A percentile compares a stretch with the other conserved stretches of the same genome.
Evolutionary conservation across 1,140 invertebrate genomes (phyloP).

Genomic region (Chrysoperla carnea): DNA sequence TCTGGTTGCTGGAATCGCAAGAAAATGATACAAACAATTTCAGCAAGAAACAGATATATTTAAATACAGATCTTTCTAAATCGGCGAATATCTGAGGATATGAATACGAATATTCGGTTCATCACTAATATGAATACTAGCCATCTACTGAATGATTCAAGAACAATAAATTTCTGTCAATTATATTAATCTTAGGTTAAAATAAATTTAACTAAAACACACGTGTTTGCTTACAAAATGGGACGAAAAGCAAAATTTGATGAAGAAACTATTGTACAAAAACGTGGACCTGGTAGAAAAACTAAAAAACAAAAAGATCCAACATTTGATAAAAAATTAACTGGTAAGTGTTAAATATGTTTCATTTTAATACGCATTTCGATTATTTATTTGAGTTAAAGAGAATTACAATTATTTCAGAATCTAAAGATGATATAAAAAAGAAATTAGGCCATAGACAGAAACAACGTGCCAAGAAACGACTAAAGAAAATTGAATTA

Average conservation of each 20-base stretch:
- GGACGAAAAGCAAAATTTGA: constrained; percentile 70
- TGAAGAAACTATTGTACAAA: constrained; percentile 42
- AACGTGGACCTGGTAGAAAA: constrained; percentile 69
- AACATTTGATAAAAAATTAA: constrained; percentile 38
- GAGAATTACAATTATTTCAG: constrained; percentile 6
- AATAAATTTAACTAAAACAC: no score
- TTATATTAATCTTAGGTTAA: no score
- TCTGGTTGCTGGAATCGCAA: no score
- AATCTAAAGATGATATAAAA: constrained; percentile 17
- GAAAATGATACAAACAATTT: no score
- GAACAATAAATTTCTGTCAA: no score
- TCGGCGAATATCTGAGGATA: no score
- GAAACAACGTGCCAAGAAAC: constrained; percentile 41
- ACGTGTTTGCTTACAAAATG: constrained; percentile 31
- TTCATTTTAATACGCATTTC: not conserved
- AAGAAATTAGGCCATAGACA: constrained; percentile 48
- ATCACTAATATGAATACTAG: no score
- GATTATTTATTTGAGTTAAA: not conserved
- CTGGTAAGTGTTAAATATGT: constrained; percentile 21
- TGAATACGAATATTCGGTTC: no score
- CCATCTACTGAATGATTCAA: no score
- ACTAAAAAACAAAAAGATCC: constrained; percentile 69
- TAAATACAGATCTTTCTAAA: no score
- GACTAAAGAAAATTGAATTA: constrained; percentile 32
- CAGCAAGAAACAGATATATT: no score